Percentiles rank a stretch among this genome's conserved stretches.
phyloP scores from a whole-genome alignment of 2,888 invertebrate genomes.

The Phasia obesa region DNA sequence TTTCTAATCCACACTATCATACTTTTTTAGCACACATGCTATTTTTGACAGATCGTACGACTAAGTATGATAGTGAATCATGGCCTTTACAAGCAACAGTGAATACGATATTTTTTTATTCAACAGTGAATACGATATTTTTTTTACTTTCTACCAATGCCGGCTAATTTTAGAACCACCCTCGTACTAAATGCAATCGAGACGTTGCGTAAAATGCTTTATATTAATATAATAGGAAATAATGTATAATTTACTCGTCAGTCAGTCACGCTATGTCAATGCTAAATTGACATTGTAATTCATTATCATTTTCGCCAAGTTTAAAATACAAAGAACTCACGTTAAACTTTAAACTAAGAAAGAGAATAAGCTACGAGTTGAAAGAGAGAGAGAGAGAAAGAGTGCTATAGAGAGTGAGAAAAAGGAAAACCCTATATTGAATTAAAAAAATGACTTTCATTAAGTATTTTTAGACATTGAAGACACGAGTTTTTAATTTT shows the following conservation, averaged over 20 bases:
- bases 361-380: neutral
- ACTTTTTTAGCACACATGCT: no score
- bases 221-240: constrained; percentile 56
- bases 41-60: no score
- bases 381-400: neutral
- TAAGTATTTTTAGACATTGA: no score
- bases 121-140: no score
- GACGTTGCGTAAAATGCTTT: constrained; percentile 13
- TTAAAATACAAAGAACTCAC: neutral
- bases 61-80: no score
- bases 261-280: constrained; percentile 67
- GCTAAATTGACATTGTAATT: constrained; percentile 60
- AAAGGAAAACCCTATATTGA: no score
- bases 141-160: no score
- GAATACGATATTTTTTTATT: no score
- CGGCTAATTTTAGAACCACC: neutral
- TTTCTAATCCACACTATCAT: no score
- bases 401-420: neutral
- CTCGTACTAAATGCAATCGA: neutral
- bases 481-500: neutral
- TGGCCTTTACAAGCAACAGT: no score
- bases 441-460: no score
- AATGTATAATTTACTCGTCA: constrained; percentile 49
- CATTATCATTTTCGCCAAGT: constrained; percentile 47
- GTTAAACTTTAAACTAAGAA: neutral